These are phyloP conservation scores for Dinoponera quadriceps DNA, from an alignment of 1,140 invertebrate genomes.

Conservation along the genomic window DNA sequence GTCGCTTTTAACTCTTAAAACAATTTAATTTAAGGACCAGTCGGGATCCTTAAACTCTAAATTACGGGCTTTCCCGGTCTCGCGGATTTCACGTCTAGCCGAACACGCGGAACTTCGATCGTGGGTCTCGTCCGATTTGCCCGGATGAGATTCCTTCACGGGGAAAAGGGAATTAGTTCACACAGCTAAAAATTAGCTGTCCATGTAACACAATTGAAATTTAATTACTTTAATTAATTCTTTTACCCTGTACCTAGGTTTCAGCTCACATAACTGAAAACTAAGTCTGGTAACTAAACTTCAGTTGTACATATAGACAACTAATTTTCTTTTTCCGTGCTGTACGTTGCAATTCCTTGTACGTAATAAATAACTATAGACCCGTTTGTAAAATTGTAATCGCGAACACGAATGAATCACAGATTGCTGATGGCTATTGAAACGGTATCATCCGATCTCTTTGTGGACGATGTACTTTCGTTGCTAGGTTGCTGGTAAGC, in stretches of 20 bases:
- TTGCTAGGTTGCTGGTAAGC: constrained; percentile 55
- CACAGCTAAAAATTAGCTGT: too few species aligned
- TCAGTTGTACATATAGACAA: too few species aligned
- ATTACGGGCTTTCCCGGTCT: neutral
- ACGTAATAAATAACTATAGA: neutral
- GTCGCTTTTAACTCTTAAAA: neutral
- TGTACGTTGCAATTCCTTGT: too few species aligned
- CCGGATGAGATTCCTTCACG: constrained; percentile 42
- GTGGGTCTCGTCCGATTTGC: constrained; percentile 21
- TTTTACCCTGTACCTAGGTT: too few species aligned
- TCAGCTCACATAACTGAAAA: too few species aligned
- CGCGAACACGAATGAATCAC: constrained; percentile 43
- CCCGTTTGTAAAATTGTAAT: too few species aligned
- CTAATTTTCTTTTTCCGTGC: too few species aligned
- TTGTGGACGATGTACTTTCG: constrained; percentile 55
- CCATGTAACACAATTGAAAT: too few species aligned
- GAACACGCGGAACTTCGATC: constrained; percentile 38
- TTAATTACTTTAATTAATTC: too few species aligned
- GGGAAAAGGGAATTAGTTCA: too few species aligned
- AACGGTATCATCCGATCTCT: constrained; percentile 43
- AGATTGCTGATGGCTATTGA: constrained; percentile 64
- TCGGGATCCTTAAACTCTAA: too few species aligned
- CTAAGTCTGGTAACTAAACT: too few species aligned
- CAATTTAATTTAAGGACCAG: neutral
- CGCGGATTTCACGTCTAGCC: constrained; percentile 39